Evolutionary conservation across 1,140 invertebrate genomes (phyloP), one percentile per base, ranked within the genome.

Genomic region (Eumeta japonica): DNA sequence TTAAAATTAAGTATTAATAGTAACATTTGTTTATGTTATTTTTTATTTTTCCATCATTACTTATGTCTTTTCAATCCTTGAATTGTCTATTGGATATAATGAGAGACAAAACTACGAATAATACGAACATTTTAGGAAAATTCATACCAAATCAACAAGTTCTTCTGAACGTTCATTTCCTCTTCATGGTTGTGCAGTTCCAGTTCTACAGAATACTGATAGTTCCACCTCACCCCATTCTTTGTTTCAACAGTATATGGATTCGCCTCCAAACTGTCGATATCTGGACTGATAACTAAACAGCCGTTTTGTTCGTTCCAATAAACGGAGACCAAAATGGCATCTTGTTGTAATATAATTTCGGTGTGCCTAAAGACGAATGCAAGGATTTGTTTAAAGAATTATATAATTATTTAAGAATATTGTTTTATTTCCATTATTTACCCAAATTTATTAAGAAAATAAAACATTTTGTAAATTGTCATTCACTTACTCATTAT

Each of bases 191-290:
- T 36, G 3, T 45, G 50, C 36, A 62, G 62, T 1, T 55, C 45
- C 28, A 68, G 45, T 11, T 65, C 55, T 17, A 76, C 47, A 10
- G 45, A 54, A 55, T 75, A 77, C 35, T 74, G 43, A 28, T 58
- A 62, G 1, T 44, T 46, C 30, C 46, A 46, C 11, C 41, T 50
- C 2, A 50, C 37, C 13, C 55, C 61, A 3, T 31, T 45, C 2
- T 41, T 40, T 5, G 51, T 45, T 32, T 67, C 60, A 5, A 74
- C 39, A 1, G 28, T 27, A 19, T 76, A 75, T 3, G 73, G 60
- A 29, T 75, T 72, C 3, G 50, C 17, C 12, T 58, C 45, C 35
- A 73, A 33, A 31, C 61, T 46, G 37, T 75, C 74, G 2, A 52
- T 47, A 40, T 74, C 63, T 3, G 71, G 73, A n/a, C 50, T 55